phyloP scores from a whole-genome alignment of 2,113 vertebrate genomes.

The Anhinga anhinga region DNA sequence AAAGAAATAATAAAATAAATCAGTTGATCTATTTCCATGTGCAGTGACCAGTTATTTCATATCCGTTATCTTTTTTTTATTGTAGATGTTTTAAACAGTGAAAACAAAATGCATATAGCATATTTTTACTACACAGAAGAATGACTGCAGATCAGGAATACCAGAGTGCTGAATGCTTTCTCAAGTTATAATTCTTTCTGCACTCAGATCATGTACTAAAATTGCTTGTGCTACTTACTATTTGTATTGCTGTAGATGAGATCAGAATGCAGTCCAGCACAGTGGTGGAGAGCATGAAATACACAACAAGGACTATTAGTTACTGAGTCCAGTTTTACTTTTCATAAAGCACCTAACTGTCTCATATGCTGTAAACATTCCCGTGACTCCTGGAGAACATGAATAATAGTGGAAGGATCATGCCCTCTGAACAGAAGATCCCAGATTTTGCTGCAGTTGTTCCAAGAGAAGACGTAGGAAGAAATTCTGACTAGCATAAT shows the following conservation, averaged over 20 bases:
- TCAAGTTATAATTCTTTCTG: not conserved
- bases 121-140: not conserved
- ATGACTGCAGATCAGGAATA: not conserved
- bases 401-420: not conserved
- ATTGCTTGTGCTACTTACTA: not conserved
- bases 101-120: not conserved
- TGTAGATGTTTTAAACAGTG: not conserved
- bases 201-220: not conserved
- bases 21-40: not conserved
- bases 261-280: not conserved
- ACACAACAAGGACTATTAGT: not conserved
- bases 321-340: not conserved
- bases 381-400: not conserved
- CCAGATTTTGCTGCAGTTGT: not conserved
- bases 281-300: not conserved
- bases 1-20: conserved; percentile 10
- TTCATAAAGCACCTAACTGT: not conserved
- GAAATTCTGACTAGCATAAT: not conserved
- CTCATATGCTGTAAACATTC: not conserved
- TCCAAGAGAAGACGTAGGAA: not conserved
- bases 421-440: not conserved
- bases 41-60: not conserved
- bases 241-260: not conserved
- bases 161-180: not conserved
- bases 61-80: not conserved